A percentile compares a stretch with the other conserved stretches of the same genome.
phyloP scores from a whole-genome alignment of 2,797 vertebrate species.

The Mormyrops attenuatus region DNA sequence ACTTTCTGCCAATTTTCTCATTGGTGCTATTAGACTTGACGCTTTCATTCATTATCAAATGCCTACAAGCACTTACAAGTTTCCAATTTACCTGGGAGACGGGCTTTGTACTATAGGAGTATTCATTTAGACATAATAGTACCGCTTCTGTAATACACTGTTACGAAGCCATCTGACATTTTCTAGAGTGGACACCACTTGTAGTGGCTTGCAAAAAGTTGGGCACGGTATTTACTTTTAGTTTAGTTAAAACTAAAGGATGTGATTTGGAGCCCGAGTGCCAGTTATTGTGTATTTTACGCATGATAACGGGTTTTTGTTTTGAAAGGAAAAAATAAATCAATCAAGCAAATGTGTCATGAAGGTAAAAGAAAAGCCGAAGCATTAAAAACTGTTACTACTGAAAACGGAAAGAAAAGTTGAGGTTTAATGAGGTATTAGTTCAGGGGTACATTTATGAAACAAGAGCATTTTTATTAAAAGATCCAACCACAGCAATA shows the following conservation, averaged over 20 bases:
- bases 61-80: neutral
- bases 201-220: neutral
- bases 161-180: neutral
- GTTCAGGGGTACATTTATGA: neutral
- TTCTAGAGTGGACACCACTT: neutral
- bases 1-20: neutral
- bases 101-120: neutral
- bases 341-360: neutral
- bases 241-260: neutral
- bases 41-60: conserved; percentile 11
- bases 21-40: neutral
- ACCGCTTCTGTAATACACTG: too few relatives aligned
- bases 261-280: neutral
- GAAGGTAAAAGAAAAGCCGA: neutral
- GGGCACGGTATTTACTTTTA: neutral
- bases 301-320: neutral
- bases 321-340: neutral
- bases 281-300: neutral
- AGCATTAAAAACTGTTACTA: neutral
- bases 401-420: neutral
- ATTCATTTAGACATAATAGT: conserved; percentile 2
- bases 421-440: neutral
- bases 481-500: neutral
- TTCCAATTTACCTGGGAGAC: neutral
- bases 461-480: neutral